Evolutionary conservation across 92 coral and sea anemone genomes (phyloP), one percentile per base, ranked within the genome.

Genomic region (Metridium senile): DNA sequence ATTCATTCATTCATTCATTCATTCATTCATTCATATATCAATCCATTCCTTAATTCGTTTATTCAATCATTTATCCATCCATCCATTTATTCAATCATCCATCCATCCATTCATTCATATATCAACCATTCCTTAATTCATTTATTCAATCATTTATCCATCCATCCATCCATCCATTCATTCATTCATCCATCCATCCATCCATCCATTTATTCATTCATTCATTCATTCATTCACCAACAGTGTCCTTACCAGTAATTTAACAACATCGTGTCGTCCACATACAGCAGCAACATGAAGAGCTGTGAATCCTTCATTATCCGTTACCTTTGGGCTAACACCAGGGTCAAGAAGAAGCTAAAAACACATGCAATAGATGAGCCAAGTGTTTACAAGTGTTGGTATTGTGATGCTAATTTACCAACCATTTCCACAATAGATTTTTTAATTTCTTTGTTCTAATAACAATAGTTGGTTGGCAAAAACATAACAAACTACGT

Each of bases 231-330:
- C 49, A 39, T 39, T 39, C 49, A 39, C n/a, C n/a, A n/a, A n/a
- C n/a, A n/a, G n/a, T n/a, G n/a, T n/a, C 13, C 49, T 39, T 54
- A 54, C 59, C 59, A 54, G 23, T 54, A 54, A 69, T 32, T 84
- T 78, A 43, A 87, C 82, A 1, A 81, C 78, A 22, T 87, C 82
- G 0, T 87, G 82, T 34, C 88, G 74, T 25, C 92, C 96, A 22
- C 81, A 82, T 26, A 84, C 90, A 7, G 92, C 85, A 1, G 92
- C 97, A 1, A 82, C 90, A 64, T 91, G 97, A 7, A 91, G 92
- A 0, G 92, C 82, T 22, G 97, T 87, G 71, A 77, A 76, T 31
- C 70, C 74, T 78, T 91, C 97, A 66, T 91, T 91, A 59, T 91
- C 97, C 1, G 76, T 71, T 7, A 82, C 90, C 32, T 88, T 82